Base-by-base conservation (phyloP, 2,113 vertebrate genomes). In the Hydropotes inermis region DNA sequence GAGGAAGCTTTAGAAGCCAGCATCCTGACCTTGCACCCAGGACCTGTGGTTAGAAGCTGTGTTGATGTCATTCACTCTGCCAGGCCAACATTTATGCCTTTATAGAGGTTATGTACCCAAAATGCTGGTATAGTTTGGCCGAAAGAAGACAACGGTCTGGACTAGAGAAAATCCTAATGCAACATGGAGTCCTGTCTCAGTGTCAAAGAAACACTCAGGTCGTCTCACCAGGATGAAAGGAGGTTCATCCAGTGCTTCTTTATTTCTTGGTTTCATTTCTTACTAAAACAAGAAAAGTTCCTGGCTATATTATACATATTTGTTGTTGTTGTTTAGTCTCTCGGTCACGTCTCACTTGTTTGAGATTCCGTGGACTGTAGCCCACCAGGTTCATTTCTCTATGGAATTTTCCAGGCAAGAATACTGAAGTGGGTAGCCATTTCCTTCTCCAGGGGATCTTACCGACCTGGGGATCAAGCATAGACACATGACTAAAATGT, bases 251-350 rank as follows among this genome's bases (percentile, higher is more conserved):
- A 36, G 27, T 16, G 25, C 33, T 92, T 23, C 27, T 91, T 67
- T 57, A 74, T 60, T 78, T 39, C 52, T 43, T 82, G 23, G 92
- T 76, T 98, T 94, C 47, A 86, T 55, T 94, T 96, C 27, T 89
- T 94, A 86, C n/a, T 78, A 30, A 84, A 84, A 94, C 45, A 83
- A 58, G 7, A 50, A 57, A 85, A 89, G 8, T 54, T 13, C 19
- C 39, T 57, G 57, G 13, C 45, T 82, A 25, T 33, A 1, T 52
- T 39, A 55, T 39, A 52, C 21, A 52, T 61, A n/a, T 60, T 21
- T 57, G 55, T 27, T 74, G 5, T 39, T 70, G 67, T n/a, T 74
- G 11, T 43, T 74, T 43, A 43, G 5, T 6, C 6, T 39, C 36
- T 74, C 11, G 25, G 21, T 74, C 70, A 25, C 7, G 36, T 25